phyloP scores from a whole-genome alignment of 2,888 invertebrate species.

The Cheilosia variabilis region DNA sequence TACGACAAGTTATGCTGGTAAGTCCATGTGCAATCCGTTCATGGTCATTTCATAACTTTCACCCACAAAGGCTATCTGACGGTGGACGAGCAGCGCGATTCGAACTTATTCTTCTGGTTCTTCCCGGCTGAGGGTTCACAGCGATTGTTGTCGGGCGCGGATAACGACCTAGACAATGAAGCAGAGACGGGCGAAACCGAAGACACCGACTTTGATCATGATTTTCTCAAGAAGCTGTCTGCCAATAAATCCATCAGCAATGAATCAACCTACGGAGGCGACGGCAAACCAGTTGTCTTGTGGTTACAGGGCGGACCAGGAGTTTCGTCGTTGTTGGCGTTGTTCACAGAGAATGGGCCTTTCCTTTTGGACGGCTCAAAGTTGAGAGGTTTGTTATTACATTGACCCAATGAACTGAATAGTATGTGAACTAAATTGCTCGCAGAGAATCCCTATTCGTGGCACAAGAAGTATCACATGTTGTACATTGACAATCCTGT shows the following conservation, averaged over 20 bases:
- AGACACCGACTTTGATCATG: constrained; percentile 77
- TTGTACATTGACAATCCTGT: constrained; percentile 89
- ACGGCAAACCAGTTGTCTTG: constrained; percentile 85
- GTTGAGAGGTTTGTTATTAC: constrained; percentile 74
- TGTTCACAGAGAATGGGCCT: constrained; percentile 87
- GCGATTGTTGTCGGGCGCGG: constrained; percentile 82
- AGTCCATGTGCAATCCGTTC: constrained; percentile 54
- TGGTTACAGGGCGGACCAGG: constrained; percentile 87
- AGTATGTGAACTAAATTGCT: constrained; percentile 34
- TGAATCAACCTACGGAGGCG: constrained; percentile 60
- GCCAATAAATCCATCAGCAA: constrained; percentile 51
- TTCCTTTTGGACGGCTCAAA: constrained; percentile 84
- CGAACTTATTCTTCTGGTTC: constrained; percentile 94
- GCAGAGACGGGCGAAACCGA: constrained; percentile 84
- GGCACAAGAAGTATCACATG: constrained; percentile 87
- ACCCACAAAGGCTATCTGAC: constrained; percentile 85
- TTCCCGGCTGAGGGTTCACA: constrained; percentile 85
- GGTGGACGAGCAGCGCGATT: constrained; percentile 89
- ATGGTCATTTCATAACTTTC: constrained; percentile 50
- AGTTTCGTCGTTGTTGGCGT: constrained; percentile 85
- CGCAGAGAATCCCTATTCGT: constrained; percentile 85
- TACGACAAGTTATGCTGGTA: constrained; percentile 84
- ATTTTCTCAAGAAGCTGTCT: constrained; percentile 86
- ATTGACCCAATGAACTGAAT: not conserved
- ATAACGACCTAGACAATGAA: constrained; percentile 84